Evolutionary conservation across 2,888 invertebrate species (phyloP), one percentile per base, ranked within the genome.

Genomic region (Aphidoletes aphidimyza): DNA sequence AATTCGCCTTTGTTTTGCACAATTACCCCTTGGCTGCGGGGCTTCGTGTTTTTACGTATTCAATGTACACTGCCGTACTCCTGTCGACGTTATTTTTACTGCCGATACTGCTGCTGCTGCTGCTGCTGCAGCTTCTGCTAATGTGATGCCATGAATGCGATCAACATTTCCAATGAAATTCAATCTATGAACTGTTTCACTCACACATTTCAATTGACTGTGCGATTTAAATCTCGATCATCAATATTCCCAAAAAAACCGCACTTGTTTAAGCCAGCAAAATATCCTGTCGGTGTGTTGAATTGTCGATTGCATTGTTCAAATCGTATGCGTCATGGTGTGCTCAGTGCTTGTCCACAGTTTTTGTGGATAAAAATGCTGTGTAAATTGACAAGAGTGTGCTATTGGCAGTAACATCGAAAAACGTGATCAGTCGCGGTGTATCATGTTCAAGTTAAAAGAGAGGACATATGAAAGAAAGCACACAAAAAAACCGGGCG

Each of bases 231-330:
- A 69, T 9, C 11, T 30, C 30, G 30, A 69, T 30, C 69, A 34
- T 54, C 17, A 47, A 47, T 17, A 47, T 54, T n/a, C n/a, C 3
- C 54, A 54, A 54, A n/a, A n/a, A n/a, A n/a, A n/a, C n/a, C 22
- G 34, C 69, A 69, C 69, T 69, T 69, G 69, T 69, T n/a, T 17
- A 30, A 30, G 69, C 14, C 34, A 69, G 69, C 14, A 30, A 19
- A 69, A 69, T 30, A 26, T 69, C 69, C 69, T n/a, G n/a, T n/a
- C n/a, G n/a, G n/a, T n/a, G 30, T 69, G 69, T 69, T 69, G 26
- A 69, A 26, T 69, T 69, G 69, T 69, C 69, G 34, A 26, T 69
- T 69, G 22, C n/a, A 54, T 69, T 69, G 54, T 54, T 54, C 22
- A 5, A 26, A n/a, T 11, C 11, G 54, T 26, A 54, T 47, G 47